Evolutionary conservation across 2,888 invertebrate species (phyloP).

Genomic region (Argynnis bischoffii): DNA sequence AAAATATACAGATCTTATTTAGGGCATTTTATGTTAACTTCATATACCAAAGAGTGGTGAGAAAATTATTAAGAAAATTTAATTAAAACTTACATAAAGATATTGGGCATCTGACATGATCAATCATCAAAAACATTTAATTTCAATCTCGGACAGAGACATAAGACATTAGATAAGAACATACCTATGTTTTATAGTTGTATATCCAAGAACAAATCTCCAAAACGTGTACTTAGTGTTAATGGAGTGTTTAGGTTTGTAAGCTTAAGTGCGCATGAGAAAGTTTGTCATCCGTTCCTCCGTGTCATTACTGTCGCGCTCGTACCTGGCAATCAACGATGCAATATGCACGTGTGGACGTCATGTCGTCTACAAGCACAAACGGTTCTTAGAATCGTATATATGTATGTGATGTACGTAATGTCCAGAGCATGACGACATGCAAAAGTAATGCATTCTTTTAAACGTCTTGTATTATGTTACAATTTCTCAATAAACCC

Average conservation of each 20-base stretch:
- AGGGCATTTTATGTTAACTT: no score
- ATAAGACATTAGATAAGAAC: no score
- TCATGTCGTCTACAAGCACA: slow-evolving; percentile 40
- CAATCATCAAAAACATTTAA: no score
- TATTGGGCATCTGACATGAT: no score
- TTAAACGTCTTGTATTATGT: slow-evolving; percentile 62
- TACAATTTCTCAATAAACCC: slow-evolving; percentile 47
- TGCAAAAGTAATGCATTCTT: slow-evolving; percentile 65
- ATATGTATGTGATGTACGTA: slow-evolving; percentile 53
- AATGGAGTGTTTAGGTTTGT: slow-evolving; percentile 10
- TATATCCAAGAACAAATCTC: no score
- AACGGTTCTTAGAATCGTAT: slow-evolving; percentile 59
- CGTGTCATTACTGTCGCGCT: slow-evolving; percentile 52
- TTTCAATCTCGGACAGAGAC: no score
- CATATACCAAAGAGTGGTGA: no score
- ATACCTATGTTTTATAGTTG: no score
- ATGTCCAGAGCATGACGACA: slow-evolving; percentile 62
- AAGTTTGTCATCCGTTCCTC: slow-evolving; percentile 45
- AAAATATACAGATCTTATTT: no score
- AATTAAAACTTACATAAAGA: no score
- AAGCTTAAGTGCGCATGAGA: slow-evolving; percentile 33
- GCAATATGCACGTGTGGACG: slow-evolving; percentile 40
- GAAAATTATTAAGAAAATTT: no score
- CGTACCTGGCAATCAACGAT: slow-evolving; percentile 55
- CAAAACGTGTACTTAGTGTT: no score